Evolutionary conservation across 2,888 invertebrate species (phyloP).

Genomic region (Panzeria rudis): DNA sequence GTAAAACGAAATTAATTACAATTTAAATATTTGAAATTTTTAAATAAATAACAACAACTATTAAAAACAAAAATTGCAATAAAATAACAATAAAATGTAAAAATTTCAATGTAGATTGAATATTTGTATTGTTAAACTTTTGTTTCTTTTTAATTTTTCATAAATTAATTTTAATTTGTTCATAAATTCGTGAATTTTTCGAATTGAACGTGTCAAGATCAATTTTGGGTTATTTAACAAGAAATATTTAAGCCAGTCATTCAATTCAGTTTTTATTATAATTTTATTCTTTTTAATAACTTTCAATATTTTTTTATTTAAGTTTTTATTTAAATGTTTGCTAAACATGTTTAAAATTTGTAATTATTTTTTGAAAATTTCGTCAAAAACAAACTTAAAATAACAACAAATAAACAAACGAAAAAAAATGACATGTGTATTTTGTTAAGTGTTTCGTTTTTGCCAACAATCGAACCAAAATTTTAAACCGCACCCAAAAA

Average conservation of each 20-base stretch:
- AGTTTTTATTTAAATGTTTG: conserved; percentile 43
- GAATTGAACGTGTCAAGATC: conserved; percentile 69
- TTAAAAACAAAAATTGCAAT: conserved; percentile 33
- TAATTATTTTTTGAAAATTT: conserved; percentile 39
- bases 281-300: conserved; percentile 25
- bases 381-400: neutral
- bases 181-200: conserved; percentile 53
- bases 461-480: conserved; percentile 39
- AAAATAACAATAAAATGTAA: conserved; percentile 24
- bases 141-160: conserved; percentile 3
- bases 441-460: conserved; percentile 26
- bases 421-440: conserved; percentile 53
- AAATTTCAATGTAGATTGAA: conserved; percentile 12
- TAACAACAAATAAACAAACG: conserved; percentile 16
- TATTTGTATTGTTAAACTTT: neutral
- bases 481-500: conserved; percentile 74
- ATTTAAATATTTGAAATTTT: conserved; percentile 35
- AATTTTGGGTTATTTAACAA: conserved; percentile 51
- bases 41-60: conserved; percentile 16
- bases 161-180: conserved; percentile 45
- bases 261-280: neutral
- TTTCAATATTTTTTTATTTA: conserved; percentile 33
- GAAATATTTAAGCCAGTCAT: conserved; percentile 9
- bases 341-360: conserved; percentile 58
- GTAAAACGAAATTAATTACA: conserved; percentile 39